phyloP scores from a whole-genome alignment of 1,140 invertebrate species.

The Mercenaria mercenaria region DNA sequence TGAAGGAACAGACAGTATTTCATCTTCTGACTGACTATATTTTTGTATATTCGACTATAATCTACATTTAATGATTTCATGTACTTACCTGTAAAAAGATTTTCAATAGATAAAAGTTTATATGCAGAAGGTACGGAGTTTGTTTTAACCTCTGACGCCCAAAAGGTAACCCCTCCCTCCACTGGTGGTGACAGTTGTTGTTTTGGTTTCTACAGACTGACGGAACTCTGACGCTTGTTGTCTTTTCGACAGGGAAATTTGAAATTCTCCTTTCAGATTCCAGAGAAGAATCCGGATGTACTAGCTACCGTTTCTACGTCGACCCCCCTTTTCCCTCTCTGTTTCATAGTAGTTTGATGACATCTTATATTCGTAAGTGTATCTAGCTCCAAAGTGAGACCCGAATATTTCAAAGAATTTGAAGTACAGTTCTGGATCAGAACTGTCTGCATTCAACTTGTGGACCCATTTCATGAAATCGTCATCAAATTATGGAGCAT shows the following conservation, averaged over 20 bases:
- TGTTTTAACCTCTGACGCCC: constrained; percentile 56
- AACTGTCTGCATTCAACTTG: not conserved
- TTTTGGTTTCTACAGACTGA: constrained; percentile 36
- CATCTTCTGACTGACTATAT: not conserved
- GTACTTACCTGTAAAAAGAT: constrained; percentile 44
- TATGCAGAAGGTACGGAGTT: constrained; percentile 48
- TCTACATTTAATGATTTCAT: constrained; percentile 32
- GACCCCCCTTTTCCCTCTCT: not conserved
- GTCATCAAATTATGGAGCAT: constrained; percentile 9
- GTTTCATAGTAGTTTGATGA: constrained; percentile 15
- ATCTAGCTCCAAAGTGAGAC: constrained; percentile 35
- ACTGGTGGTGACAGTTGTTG: constrained; percentile 53
- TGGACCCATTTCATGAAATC: constrained; percentile 29
- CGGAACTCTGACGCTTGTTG: constrained; percentile 25
- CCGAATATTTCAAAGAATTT: constrained; percentile 29
- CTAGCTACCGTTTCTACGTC: constrained; percentile 14
- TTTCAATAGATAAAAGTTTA: constrained; percentile 13
- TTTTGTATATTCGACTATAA: constrained; percentile 30
- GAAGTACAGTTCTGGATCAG: not conserved
- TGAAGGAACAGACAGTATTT: constrained; percentile 39
- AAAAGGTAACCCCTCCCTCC: constrained; percentile 29
- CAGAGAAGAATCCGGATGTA: not conserved
- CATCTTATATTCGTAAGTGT: constrained; percentile 33
- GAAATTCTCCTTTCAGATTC: not conserved
- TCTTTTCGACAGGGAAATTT: not conserved